These are phyloP conservation scores for Halcyon senegalensis DNA, from an alignment of 2,113 vertebrate genomes.

Conservation along the genomic window DNA sequence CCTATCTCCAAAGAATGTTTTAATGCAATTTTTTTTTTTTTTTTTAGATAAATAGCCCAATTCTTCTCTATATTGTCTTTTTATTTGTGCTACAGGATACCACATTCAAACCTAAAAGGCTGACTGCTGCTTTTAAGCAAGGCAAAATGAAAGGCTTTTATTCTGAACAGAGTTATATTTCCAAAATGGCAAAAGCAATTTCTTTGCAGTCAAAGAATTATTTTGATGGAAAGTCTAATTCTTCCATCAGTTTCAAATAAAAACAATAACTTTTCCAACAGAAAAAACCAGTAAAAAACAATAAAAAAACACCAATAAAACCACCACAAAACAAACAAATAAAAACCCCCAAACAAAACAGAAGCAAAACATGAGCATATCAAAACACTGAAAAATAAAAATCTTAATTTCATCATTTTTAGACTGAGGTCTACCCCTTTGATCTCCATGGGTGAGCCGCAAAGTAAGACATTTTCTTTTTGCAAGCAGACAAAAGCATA, in stretches of 20 bases:
- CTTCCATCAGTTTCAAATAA: not conserved
- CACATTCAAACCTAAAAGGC: not conserved
- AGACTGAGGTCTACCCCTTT: not conserved
- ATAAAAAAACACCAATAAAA: not conserved
- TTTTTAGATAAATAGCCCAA: not conserved
- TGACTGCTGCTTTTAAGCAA: constrained; percentile 15
- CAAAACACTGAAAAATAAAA: not conserved
- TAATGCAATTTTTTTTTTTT: not conserved
- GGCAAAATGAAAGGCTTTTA: not conserved
- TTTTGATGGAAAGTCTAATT: not conserved
- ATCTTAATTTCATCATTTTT: not conserved
- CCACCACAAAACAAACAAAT: not conserved
- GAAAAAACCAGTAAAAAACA: not conserved
- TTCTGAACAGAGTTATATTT: not conserved
- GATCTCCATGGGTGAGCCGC: not conserved
- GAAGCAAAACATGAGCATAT: not conserved
- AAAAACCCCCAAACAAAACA: not conserved
- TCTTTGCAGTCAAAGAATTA: not conserved
- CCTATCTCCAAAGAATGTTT: not conserved
- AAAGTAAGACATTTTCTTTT: not conserved
- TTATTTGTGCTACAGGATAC: not conserved
- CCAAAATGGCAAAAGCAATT: not conserved
- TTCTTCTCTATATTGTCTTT: not conserved
- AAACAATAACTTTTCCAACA: not conserved
- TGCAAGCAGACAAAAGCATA: not conserved